phyloP scores from a whole-genome alignment of 1,140 invertebrate species.

The Psix sp. region DNA sequence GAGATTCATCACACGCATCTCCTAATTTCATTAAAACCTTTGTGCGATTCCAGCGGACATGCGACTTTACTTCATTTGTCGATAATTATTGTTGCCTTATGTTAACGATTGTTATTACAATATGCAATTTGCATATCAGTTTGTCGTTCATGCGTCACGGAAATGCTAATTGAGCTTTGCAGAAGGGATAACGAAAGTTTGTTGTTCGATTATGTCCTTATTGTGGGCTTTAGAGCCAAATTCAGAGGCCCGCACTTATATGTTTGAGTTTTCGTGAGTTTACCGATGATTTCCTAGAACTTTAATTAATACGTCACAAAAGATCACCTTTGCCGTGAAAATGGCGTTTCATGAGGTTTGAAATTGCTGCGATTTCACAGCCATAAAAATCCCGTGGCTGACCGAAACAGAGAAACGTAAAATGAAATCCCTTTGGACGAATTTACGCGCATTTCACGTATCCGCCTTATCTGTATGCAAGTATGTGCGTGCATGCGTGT shows the following conservation, averaged over 20 bases:
- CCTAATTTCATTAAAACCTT: too few relatives aligned
- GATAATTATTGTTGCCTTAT: slow-evolving; percentile 26
- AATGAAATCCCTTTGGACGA: neutral
- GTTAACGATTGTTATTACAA: slow-evolving; percentile 18
- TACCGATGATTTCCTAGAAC: too few relatives aligned
- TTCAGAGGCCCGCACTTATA: too few relatives aligned
- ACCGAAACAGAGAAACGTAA: neutral
- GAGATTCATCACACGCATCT: too few relatives aligned
- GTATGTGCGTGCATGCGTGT: too few relatives aligned
- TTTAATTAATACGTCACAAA: slow-evolving; percentile 19
- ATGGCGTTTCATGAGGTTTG: slow-evolving; percentile 1
- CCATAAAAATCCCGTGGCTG: slow-evolving; percentile 2
- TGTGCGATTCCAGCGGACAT: too few relatives aligned
- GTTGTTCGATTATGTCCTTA: too few relatives aligned
- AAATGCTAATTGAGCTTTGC: slow-evolving; percentile 1
- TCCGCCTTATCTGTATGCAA: too few relatives aligned
- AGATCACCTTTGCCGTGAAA: slow-evolving; percentile 15
- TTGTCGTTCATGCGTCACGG: neutral
- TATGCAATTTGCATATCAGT: slow-evolving; percentile 12
- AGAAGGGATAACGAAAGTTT: too few relatives aligned
- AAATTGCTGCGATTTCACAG: slow-evolving; percentile 4
- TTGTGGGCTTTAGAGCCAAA: too few relatives aligned
- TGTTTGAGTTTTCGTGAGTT: too few relatives aligned
- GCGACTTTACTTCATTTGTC: slow-evolving; percentile 5
- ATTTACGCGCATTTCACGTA: too few relatives aligned